phyloP scores from a whole-genome alignment of 2,888 invertebrate genomes.

The Agriopis leucophaearia region DNA sequence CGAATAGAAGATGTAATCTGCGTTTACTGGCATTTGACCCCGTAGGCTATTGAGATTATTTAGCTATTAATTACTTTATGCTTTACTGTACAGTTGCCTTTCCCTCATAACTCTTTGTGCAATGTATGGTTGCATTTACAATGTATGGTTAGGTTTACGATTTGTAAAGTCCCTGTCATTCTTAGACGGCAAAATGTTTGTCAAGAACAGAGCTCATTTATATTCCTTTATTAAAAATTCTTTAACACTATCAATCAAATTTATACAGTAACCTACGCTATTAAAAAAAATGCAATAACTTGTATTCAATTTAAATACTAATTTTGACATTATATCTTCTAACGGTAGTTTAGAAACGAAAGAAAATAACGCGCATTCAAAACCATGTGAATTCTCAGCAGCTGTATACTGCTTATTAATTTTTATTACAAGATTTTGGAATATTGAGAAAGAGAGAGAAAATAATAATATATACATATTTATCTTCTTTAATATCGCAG shows the following conservation, averaged over 20 bases:
- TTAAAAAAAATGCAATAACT: conserved; percentile 30
- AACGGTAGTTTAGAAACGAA: conserved; percentile 48
- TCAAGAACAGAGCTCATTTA: conserved; percentile 9
- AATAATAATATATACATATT: conserved; percentile 31
- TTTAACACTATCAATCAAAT: conserved; percentile 22
- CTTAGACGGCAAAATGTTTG: conserved; percentile 6
- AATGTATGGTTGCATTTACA: no score
- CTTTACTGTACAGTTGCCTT: conserved; percentile 11
- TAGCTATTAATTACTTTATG: conserved; percentile 52
- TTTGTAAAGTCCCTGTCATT: not conserved
- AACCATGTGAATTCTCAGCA: conserved; percentile 48
- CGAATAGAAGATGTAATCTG: conserved; percentile 67
- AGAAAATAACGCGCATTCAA: conserved; percentile 53
- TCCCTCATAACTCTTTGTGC: conserved; percentile 9
- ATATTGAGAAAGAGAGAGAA: conserved; percentile 36
- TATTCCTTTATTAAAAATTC: not conserved
- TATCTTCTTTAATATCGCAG: conserved; percentile 18
- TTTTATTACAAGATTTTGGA: conserved; percentile 60
- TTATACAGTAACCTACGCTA: conserved; percentile 12
- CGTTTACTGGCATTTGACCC: conserved; percentile 70
- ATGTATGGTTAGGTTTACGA: no score
- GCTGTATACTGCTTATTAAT: conserved; percentile 49
- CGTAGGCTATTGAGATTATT: conserved; percentile 55
- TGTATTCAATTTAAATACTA: conserved; percentile 31
- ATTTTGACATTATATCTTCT: conserved; percentile 30